Conservation (phyloP, 2,113 vertebrate species). For the Sinocyclocheilus grahami region DNA sequence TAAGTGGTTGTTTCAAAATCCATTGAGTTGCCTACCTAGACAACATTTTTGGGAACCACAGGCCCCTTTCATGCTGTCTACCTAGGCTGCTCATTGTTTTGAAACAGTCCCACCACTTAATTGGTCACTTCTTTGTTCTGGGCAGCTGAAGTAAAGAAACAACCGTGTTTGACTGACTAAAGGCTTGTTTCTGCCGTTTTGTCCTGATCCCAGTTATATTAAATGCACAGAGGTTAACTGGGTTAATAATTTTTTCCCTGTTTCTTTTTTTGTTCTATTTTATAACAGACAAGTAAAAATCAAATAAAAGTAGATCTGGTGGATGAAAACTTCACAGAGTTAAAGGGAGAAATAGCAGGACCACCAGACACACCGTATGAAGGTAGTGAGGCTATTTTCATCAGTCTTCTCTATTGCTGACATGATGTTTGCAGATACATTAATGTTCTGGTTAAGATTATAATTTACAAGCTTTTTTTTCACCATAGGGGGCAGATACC, state of each 20-base stretch:
- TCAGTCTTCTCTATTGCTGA: neutral
- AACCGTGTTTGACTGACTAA: neutral
- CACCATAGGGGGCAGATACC: slow-evolving; percentile 88
- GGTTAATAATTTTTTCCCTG: neutral
- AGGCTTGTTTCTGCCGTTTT: neutral
- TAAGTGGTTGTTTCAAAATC: neutral
- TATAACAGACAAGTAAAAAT: slow-evolving; percentile 95
- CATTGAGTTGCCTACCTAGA: neutral
- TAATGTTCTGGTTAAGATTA: neutral
- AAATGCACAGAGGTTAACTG: neutral
- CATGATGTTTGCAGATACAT: neutral
- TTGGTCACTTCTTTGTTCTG: slow-evolving; percentile 5
- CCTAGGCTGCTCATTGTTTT: neutral
- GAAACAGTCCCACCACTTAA: neutral
- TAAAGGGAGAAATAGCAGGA: slow-evolving; percentile 98
- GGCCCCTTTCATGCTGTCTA: neutral
- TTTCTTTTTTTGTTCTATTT: slow-evolving; percentile 71
- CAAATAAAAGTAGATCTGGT: slow-evolving; percentile 99
- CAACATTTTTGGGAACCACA: neutral
- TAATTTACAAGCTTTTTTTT: neutral
- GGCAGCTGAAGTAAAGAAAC: neutral
- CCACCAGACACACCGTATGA: slow-evolving; percentile 98
- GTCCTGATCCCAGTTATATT: neutral
- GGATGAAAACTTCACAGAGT: slow-evolving; percentile 99
- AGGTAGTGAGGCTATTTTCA: slow-evolving; percentile 80